These are phyloP conservation scores for Aquatica leii DNA, from an alignment of 2,888 invertebrate genomes.

Conservation along the genomic window DNA sequence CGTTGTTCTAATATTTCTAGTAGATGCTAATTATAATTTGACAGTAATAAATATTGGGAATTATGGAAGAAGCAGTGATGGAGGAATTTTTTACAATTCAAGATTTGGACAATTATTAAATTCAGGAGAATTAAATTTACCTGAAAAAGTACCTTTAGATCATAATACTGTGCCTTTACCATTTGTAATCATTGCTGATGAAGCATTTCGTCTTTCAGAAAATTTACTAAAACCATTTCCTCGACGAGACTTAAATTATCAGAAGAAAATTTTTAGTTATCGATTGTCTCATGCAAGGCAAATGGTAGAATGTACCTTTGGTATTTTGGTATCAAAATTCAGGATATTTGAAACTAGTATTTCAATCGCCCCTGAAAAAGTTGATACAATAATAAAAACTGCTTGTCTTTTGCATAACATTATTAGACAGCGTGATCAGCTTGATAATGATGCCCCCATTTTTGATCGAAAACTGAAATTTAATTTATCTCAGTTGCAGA, in stretches of 20 bases:
- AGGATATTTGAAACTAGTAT: neutral
- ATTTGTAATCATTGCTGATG: conserved; percentile 4
- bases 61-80: conserved; percentile 1
- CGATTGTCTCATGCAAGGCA: no score
- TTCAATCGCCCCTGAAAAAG: no score
- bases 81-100: neutral
- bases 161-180: conserved; percentile 1
- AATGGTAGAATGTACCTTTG: no score
- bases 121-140: neutral
- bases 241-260: conserved; percentile 1
- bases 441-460: conserved; percentile 4
- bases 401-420: no score
- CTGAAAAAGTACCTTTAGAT: conserved; percentile 5
- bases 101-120: neutral
- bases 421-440: neutral
- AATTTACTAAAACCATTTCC: conserved; percentile 4
- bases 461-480: conserved; percentile 5
- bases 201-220: conserved; percentile 5
- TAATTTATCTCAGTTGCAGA: neutral
- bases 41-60: conserved; percentile 3
- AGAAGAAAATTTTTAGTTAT: neutral
- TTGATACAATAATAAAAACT: no score
- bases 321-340: neutral
- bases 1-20: neutral
- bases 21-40: conserved; percentile 3